Evolutionary conservation across 2,797 vertebrate genomes (phyloP), one percentile per base, ranked within the genome.

Genomic region (Galaxias olidus): DNA sequence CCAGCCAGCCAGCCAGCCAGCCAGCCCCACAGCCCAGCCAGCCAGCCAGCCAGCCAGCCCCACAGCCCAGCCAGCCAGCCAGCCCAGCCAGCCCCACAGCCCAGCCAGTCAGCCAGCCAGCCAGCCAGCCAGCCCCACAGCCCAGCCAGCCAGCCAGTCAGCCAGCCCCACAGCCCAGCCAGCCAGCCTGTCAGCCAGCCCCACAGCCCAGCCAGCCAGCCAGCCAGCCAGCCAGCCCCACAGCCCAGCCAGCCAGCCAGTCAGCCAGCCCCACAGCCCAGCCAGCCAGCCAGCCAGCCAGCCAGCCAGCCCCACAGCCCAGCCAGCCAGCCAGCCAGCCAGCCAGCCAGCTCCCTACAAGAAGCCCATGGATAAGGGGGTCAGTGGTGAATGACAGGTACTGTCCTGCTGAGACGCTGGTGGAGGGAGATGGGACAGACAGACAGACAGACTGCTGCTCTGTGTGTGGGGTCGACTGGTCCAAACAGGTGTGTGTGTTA

Each of bases 61-160:
- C n/a, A n/a, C n/a, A 59, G 52, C 30, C 30, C 30, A 30, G 30
- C 30, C 30, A 30, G 30, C 30, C 30, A 30, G 17, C n/a, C n/a
- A n/a, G n/a, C n/a, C n/a, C n/a, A n/a, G n/a, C n/a, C n/a, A n/a
- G n/a, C n/a, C n/a, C n/a, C n/a, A n/a, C n/a, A n/a, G n/a, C 48
- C 14, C 48, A 50, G 14, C 14, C 48, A 48, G 10, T 6, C 47
- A 49, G 14, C n/a, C 49, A 50, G 14, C n/a, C 49, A 50, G 14
- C 56, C 45, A n/a, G n/a, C n/a, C n/a, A n/a, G n/a, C n/a, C n/a
- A n/a, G n/a, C n/a, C 52, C 51, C 10, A 20, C 41, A 4, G 14
- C 50, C 9, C 46, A 65, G 52, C 52, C 73, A 73, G 59, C 59
- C 66, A 66, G 71, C 61, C 73, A 41, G 30, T 6, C 30, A 30